Evolutionary conservation across 2,113 vertebrate species (phyloP).

Genomic region (Sciurus niger): DNA sequence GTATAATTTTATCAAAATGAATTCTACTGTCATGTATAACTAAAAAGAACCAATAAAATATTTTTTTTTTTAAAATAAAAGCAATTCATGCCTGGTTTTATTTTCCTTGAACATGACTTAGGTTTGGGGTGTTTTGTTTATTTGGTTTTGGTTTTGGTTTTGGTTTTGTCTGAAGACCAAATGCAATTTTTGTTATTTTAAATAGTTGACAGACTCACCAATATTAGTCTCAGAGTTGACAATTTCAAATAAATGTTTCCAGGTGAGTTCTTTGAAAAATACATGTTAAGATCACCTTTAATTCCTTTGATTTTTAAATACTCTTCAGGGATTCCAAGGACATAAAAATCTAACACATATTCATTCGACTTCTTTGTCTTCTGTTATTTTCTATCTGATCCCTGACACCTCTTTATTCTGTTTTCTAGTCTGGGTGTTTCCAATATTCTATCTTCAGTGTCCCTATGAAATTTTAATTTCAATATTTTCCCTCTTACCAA

Average conservation of each 20-base stretch:
- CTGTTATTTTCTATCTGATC: background rate
- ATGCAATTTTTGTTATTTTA: background rate
- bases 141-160: background rate
- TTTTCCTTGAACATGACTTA: background rate
- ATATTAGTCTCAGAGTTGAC: background rate
- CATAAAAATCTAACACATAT: background rate
- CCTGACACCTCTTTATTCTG: background rate
- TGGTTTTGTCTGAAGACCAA: background rate
- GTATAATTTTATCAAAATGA: too few relatives aligned
- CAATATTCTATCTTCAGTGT: background rate
- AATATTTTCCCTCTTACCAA: background rate
- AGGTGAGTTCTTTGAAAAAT: background rate
- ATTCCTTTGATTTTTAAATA: background rate
- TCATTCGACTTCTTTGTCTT: background rate
- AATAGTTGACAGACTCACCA: background rate
- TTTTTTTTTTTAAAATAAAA: background rate
- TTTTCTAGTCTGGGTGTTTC: background rate
- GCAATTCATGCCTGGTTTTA: background rate
- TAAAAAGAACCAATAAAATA: too few relatives aligned
- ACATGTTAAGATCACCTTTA: background rate
- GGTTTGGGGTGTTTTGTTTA: background rate
- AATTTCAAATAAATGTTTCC: background rate
- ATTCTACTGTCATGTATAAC: too few relatives aligned
- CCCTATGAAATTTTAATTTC: background rate
- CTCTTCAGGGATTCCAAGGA: background rate